Base-by-base conservation (phyloP, 2,888 invertebrate species). In the Aporophyla lueneburgensis region DNA sequence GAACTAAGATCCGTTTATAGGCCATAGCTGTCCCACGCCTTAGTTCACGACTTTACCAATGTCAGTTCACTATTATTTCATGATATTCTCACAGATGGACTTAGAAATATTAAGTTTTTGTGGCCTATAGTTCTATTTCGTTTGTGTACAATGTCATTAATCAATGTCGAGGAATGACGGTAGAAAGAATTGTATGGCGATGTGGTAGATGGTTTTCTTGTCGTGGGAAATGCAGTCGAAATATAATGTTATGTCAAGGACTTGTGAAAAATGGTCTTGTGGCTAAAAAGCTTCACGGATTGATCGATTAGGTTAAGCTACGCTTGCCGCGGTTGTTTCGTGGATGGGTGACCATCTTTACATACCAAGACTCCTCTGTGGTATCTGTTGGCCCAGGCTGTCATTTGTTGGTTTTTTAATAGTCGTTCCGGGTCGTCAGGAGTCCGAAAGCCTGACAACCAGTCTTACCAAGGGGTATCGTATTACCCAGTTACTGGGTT, bases 21-120 rank as follows among this genome's bases (percentile, higher is more conserved):
- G 85, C 67, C 81, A 75, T 53, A 56, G 51, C 54, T 62, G 70
- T 88, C 88, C 62, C 88, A 88, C 88, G 88, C 68, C 76, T 82
- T 59, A 71, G 80, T 83, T 84, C 84, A 85, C 75, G 81, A 81
- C 69, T 68, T 24, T 5, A 40, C 83, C 87, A 86, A 88, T 85
- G 88, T 87, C 87, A 78, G 77, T 61, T n/a, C 33, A 14, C 63
- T 71, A 87, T 86, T 81, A 81, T 84, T 78, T 51, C 43, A 65
- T 49, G 72, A 72, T 61, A 68, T 86, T 87, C 86, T 65, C 86
- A 83, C 76, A 77, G 78, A 68, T 56, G 65, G 68, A 67, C 62
- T 24, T 0, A 75, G 62, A 78, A 71, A 67, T 84, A 87, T 78
- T 78, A 75, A 74, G 72, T 76, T 58, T 65, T 69, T 59, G 46